Evolutionary conservation across 2,797 vertebrate genomes (phyloP).

Genomic region (Iguana delicatissima): DNA sequence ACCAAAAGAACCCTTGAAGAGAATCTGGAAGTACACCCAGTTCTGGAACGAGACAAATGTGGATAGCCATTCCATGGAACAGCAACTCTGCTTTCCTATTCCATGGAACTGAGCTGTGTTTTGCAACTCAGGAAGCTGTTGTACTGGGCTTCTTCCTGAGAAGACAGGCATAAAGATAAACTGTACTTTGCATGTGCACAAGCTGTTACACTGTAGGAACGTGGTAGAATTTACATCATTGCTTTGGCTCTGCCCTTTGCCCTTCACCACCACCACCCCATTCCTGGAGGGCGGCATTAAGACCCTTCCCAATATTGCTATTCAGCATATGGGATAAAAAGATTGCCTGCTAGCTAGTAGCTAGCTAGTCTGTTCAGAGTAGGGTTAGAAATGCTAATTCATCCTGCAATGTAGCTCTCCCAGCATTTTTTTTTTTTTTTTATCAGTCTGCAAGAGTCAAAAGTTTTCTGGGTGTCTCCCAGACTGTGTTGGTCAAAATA

Average conservation of each 20-base stretch:
- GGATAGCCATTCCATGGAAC: neutral
- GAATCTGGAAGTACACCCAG: no score
- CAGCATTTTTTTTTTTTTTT: neutral
- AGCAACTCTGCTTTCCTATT: neutral
- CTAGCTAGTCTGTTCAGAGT: neutral
- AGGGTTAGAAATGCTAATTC: neutral
- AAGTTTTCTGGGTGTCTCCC: neutral
- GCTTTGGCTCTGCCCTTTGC: neutral
- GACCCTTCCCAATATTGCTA: neutral
- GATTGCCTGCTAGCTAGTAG: neutral
- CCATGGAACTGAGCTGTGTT: neutral
- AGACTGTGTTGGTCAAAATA: neutral
- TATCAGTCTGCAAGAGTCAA: conserved; percentile 2
- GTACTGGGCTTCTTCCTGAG: neutral
- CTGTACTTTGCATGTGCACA: neutral
- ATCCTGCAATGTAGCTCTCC: neutral
- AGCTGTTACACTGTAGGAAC: neutral
- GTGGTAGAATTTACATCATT: neutral
- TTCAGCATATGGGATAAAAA: neutral
- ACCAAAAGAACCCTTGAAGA: no score
- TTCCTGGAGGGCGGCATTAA: neutral
- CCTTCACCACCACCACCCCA: neutral
- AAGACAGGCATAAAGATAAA: neutral
- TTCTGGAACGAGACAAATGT: no score
- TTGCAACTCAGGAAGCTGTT: neutral